These are phyloP conservation scores for Poecilia gillii DNA, from an alignment of 2,797 vertebrate species.

Conservation along the genomic window DNA sequence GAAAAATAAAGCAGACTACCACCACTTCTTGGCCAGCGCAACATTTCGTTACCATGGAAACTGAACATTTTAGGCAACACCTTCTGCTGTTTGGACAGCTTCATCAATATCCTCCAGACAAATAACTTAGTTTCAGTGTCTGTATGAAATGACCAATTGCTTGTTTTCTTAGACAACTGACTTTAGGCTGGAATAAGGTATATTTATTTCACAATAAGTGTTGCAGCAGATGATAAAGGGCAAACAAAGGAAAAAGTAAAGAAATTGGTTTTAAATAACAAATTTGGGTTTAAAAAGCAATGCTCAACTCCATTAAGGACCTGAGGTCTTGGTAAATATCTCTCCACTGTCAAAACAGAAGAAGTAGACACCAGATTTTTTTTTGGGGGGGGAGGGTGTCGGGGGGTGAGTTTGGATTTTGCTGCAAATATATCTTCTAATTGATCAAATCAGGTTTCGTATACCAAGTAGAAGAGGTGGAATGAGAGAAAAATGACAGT, in stretches of 20 bases:
- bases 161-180: conserved; percentile 18
- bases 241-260: conserved; percentile 19
- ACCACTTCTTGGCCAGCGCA: not conserved
- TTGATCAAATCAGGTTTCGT: conserved; percentile 31
- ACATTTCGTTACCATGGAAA: not conserved
- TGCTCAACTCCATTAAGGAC: conserved; percentile 52
- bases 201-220: conserved; percentile 14
- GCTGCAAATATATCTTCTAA: conserved; percentile 24
- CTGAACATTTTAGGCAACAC: not conserved
- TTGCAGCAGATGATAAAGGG: conserved; percentile 47
- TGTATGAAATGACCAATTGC: not conserved
- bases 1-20: not conserved
- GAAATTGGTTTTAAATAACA: conserved; percentile 27
- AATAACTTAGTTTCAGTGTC: not conserved
- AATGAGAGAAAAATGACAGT: conserved; percentile 33
- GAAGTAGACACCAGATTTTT: conserved; percentile 21
- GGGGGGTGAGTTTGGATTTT: conserved; percentile 36
- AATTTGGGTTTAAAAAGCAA: conserved; percentile 26
- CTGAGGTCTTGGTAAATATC: conserved; percentile 39
- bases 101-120: not conserved
- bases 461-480: conserved; percentile 16
- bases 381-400: conserved; percentile 6
- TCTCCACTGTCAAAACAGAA: conserved; percentile 16
- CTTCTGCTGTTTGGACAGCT: not conserved
- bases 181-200: not conserved